Conservation (phyloP, 2,888 invertebrate species). For the Coremacera marginata region DNA sequence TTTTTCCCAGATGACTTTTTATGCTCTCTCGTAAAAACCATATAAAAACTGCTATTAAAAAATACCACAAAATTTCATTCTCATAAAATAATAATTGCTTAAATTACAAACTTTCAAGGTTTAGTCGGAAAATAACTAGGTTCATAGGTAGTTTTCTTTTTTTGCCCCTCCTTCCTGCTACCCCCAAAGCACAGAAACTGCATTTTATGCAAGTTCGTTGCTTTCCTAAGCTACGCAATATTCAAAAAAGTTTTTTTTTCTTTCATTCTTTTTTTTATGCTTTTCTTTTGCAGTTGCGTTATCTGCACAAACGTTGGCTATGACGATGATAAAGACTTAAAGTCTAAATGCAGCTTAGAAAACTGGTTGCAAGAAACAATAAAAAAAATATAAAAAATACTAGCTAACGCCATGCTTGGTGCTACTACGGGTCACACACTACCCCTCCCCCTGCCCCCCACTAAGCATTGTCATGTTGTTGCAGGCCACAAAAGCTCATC, state of each 20-base stretch:
- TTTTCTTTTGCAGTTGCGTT: neutral
- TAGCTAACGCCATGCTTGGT: conserved; percentile 2
- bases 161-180: no score
- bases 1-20: no score
- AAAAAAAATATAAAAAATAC: no score
- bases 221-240: neutral
- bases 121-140: neutral
- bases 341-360: neutral
- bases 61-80: neutral
- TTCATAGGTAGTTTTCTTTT: no score
- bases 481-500: neutral
- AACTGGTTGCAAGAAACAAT: neutral
- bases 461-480: neutral
- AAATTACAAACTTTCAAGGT: conserved; percentile 17
- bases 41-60: no score
- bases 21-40: no score
- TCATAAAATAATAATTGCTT: conserved; percentile 22
- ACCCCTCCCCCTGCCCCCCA: no score
- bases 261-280: neutral
- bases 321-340: neutral
- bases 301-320: neutral
- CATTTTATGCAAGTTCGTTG: neutral
- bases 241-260: neutral
- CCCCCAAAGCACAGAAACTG: neutral
- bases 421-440: conserved; percentile 1